Evolutionary conservation across 2,888 invertebrate genomes (phyloP).

Genomic region (Ceratothoa steindachneri): DNA sequence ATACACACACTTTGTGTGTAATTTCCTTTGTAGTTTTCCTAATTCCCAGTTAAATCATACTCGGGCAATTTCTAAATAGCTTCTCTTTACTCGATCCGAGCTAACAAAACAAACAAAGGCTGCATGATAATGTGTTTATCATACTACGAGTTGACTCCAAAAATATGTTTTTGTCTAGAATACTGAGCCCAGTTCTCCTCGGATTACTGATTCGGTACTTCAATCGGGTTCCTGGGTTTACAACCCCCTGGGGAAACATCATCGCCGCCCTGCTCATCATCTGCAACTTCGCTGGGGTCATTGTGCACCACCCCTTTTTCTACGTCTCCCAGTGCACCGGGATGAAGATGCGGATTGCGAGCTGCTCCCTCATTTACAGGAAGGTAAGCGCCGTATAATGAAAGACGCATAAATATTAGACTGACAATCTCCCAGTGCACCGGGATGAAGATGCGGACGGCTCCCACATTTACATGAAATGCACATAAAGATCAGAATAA

Average conservation of each 20-base stretch:
- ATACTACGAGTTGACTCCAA: no score
- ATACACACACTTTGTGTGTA: no score
- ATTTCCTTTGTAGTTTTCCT: no score
- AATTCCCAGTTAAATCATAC: no score
- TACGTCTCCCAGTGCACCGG: slow-evolving; percentile 75
- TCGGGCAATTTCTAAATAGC: no score
- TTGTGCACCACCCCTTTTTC: slow-evolving; percentile 82
- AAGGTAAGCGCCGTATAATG: slow-evolving; percentile 65
- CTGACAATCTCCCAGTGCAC: slow-evolving; percentile 70
- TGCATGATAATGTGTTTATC: no score
- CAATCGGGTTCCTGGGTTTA: slow-evolving; percentile 31
- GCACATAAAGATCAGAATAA: no score
- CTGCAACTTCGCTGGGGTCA: slow-evolving; percentile 69
- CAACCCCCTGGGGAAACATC: slow-evolving; percentile 60
- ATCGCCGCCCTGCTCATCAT: slow-evolving; percentile 70
- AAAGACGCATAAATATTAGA: no score
- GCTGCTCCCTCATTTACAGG: slow-evolving; percentile 76
- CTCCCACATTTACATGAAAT: slow-evolving; percentile 74
- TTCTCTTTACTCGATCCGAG: no score
- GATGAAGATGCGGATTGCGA: slow-evolving; percentile 75
- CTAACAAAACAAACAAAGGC: no score
- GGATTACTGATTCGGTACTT: slow-evolving; percentile 38
- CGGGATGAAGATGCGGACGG: slow-evolving; percentile 78
- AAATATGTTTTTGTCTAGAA: slow-evolving; percentile 22
- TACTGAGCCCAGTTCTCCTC: slow-evolving; percentile 30